Percentiles rank a stretch among this genome's conserved stretches.
These are phyloP conservation scores for Adelphocoris suturalis DNA, from an alignment of 2,888 invertebrate species.

Conservation along the genomic window DNA sequence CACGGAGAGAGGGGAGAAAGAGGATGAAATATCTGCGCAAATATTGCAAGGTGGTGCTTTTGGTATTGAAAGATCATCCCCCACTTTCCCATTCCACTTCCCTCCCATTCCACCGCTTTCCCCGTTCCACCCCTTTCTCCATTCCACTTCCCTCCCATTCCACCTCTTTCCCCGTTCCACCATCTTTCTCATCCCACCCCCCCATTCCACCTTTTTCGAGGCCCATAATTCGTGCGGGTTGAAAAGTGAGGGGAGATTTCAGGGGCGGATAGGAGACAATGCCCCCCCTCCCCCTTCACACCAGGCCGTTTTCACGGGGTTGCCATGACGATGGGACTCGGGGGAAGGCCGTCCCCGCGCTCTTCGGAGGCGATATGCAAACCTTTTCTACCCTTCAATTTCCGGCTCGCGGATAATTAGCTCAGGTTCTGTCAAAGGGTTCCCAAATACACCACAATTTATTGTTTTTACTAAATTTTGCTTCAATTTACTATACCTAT, in stretches of 20 bases:
- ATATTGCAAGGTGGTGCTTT: conserved; percentile 25
- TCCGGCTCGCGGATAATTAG: conserved; percentile 39
- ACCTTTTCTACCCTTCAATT: conserved; percentile 47
- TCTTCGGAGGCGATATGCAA: conserved; percentile 39
- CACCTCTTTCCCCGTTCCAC: too few species aligned
- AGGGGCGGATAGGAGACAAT: neutral
- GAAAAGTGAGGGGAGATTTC: conserved; percentile 3
- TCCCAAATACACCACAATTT: too few species aligned
- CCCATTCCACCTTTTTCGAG: too few species aligned
- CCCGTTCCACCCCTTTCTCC: neutral
- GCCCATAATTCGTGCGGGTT: neutral
- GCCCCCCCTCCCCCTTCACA: neutral
- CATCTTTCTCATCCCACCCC: too few species aligned
- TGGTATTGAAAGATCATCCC: conserved; percentile 57
- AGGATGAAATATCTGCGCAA: conserved; percentile 40
- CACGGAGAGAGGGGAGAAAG: neutral
- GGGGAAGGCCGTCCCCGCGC: neutral
- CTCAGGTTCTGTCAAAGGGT: too few species aligned
- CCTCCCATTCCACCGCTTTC: neutral
- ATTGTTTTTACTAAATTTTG: too few species aligned
- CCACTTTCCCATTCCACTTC: conserved; percentile 9
- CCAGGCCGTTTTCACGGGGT: conserved; percentile 24
- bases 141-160: too few species aligned
- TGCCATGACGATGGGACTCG: neutral
- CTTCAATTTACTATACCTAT: too few species aligned